Evolutionary conservation across 2,113 vertebrate genomes (phyloP).

Genomic region (Formicarius rufipectus): DNA sequence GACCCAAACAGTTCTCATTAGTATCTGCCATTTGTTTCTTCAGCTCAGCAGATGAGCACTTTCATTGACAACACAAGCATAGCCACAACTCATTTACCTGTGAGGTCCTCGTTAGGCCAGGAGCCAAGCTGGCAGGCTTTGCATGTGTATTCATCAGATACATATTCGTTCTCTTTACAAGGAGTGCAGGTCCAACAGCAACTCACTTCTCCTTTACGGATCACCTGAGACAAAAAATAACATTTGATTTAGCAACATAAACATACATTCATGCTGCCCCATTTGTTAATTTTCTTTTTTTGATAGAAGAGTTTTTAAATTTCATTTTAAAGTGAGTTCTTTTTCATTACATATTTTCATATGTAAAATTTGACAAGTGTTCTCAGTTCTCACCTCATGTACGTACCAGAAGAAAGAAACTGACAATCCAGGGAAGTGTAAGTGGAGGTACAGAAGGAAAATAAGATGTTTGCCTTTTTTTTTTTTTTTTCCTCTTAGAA

Average conservation of each 20-base stretch:
- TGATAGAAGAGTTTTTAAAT: fast-evolving
- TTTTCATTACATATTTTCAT: not conserved
- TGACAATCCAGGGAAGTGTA: not conserved
- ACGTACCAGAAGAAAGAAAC: not conserved
- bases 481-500: not conserved
- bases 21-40: not conserved
- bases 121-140: slow-evolving; percentile 92
- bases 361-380: not conserved
- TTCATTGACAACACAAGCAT: not conserved
- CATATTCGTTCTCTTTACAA: slow-evolving; percentile 96
- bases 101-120: slow-evolving; percentile 92
- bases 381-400: not conserved
- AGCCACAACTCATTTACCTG: slow-evolving; percentile 75
- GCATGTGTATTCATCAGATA: slow-evolving; percentile 96
- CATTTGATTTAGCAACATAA: not conserved
- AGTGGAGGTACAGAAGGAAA: not conserved
- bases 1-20: not conserved
- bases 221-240: slow-evolving; percentile 80
- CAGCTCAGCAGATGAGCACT: not conserved
- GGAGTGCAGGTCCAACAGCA: slow-evolving; percentile 98
- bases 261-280: not conserved
- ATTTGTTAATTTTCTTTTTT: not conserved
- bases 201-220: slow-evolving; percentile 98
- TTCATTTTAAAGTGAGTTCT: not conserved
- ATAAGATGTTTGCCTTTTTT: fast-evolving